These are phyloP conservation scores for Sphenodon punctatus DNA, from an alignment of 2,797 vertebrate species.

Conservation along the genomic window DNA sequence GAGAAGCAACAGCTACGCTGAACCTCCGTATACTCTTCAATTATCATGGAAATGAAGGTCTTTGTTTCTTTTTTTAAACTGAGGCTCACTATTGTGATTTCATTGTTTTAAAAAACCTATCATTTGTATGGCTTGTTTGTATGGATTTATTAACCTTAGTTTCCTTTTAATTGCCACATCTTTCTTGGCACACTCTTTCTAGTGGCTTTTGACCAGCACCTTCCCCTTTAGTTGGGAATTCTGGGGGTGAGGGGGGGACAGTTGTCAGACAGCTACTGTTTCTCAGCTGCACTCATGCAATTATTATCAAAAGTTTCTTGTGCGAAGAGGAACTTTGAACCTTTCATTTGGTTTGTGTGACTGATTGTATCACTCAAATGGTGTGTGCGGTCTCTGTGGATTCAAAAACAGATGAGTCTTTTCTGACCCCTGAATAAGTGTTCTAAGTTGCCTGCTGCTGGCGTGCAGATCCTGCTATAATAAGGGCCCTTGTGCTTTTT, in stretches of 20 bases:
- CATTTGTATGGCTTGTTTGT: too few species aligned
- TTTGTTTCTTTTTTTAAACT: too few species aligned
- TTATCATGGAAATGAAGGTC: too few species aligned
- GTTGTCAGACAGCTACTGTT: neutral
- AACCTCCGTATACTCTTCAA: too few species aligned
- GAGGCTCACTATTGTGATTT: too few species aligned
- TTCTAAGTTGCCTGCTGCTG: neutral
- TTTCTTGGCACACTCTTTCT: neutral
- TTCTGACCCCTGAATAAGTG: neutral
- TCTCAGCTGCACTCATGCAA: rapidly evolving
- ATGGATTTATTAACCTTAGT: too few species aligned
- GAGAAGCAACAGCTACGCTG: too few species aligned
- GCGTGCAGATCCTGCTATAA: neutral
- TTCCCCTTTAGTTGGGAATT: rapidly evolving
- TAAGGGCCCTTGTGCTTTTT: neutral
- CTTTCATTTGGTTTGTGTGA: neutral
- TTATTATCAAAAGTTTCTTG: neutral
- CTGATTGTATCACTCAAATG: neutral
- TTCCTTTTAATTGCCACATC: too few species aligned
- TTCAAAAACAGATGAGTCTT: neutral
- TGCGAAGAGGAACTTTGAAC: rapidly evolving
- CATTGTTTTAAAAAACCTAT: too few species aligned
- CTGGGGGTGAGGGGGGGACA: neutral
- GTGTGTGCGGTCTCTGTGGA: neutral
- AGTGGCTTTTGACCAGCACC: neutral